Percentiles rank a stretch among this genome's conserved stretches.
phyloP scores from a whole-genome alignment of 2,888 invertebrate species.

The Euzetes globulus region DNA sequence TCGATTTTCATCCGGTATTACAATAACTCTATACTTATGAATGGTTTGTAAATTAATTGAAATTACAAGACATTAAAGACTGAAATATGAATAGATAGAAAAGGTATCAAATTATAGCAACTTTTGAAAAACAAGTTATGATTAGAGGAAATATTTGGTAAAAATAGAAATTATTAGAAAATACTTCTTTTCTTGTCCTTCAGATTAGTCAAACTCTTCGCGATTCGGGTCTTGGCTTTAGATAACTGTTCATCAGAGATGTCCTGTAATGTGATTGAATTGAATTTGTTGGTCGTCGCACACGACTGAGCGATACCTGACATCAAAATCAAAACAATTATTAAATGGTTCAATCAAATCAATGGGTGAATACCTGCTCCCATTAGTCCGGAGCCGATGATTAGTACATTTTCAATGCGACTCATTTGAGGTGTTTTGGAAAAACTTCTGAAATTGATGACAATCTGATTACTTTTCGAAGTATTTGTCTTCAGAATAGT shows the following conservation, averaged over 20 bases:
- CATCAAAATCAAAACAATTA: not conserved
- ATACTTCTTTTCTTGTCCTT: constrained; percentile 34
- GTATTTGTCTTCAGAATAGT: no score
- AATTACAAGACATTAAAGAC: no score
- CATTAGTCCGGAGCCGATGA: constrained; percentile 43
- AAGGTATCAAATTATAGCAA: not conserved
- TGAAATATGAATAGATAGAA: no score
- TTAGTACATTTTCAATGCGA: constrained; percentile 40
- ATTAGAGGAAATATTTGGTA: not conserved
- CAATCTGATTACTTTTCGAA: not conserved
- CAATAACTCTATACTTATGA: no score
- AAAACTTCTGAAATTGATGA: not conserved
- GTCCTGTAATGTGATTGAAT: constrained; percentile 37
- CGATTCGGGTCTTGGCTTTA: constrained; percentile 31
- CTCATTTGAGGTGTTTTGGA: not conserved
- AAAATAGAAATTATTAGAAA: not conserved
- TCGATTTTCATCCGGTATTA: no score
- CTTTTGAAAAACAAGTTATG: not conserved
- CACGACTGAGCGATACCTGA: constrained; percentile 41
- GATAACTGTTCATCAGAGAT: constrained; percentile 31
- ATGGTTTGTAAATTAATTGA: no score
- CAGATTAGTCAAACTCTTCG: constrained; percentile 24
- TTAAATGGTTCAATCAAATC: not conserved
- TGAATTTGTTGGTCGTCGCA: constrained; percentile 34
- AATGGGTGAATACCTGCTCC: constrained; percentile 37